phyloP scores from a whole-genome alignment of 2,888 invertebrate genomes.

The Sminthurides aquaticus region DNA sequence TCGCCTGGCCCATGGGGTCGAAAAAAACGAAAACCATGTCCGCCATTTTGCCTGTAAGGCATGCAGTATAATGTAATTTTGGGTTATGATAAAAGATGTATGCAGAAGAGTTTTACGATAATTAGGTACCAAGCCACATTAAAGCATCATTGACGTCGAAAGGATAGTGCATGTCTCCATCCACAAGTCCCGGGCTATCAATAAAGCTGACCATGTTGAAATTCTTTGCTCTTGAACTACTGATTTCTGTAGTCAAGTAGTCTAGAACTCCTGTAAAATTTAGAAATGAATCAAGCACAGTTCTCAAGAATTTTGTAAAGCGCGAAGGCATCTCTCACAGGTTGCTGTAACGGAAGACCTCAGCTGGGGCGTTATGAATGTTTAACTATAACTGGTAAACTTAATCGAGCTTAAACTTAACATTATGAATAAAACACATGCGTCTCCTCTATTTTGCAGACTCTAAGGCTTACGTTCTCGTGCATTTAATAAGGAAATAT shows the following conservation, averaged over 20 bases:
- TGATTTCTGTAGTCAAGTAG: conserved; percentile 53
- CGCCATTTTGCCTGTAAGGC: conserved; percentile 46
- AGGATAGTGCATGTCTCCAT: conserved; percentile 56
- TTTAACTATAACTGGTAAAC: too few species aligned
- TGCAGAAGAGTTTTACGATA: too few species aligned
- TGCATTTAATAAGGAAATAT: too few species aligned
- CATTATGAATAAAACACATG: too few species aligned
- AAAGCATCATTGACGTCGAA: conserved; percentile 55
- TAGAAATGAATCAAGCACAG: neutral
- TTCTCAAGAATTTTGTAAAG: neutral
- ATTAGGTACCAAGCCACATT: conserved; percentile 51
- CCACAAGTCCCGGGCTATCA: conserved; percentile 56
- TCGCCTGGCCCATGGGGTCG: conserved; percentile 55
- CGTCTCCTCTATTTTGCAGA: too few species aligned
- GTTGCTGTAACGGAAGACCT: too few species aligned
- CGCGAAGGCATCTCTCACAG: too few species aligned
- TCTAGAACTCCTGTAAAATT: conserved; percentile 51
- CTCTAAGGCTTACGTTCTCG: too few species aligned
- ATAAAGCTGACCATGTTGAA: conserved; percentile 55
- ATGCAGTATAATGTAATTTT: neutral
- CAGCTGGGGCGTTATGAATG: too few species aligned
- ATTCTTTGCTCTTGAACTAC: conserved; percentile 54
- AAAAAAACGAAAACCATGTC: conserved; percentile 56
- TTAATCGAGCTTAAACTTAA: too few species aligned
- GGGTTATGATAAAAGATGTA: neutral